Percentiles rank a stretch among this genome's conserved stretches.
Conservation (phyloP, 2,797 vertebrate species). For the Amblyraja radiata region DNA sequence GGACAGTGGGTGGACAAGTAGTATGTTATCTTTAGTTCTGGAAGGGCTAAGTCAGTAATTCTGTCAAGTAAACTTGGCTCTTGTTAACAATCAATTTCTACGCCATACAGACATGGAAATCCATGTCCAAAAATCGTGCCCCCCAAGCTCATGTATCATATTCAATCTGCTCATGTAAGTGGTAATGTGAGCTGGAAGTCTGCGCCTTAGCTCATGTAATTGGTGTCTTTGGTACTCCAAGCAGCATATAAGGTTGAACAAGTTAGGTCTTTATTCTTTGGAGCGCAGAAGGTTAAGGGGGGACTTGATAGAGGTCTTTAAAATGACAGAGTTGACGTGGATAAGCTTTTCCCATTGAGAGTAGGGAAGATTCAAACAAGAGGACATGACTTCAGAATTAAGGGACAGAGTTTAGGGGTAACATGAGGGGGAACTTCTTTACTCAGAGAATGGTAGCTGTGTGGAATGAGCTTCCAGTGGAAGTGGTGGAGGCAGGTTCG, state of each 20-base stretch:
- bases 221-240: not conserved
- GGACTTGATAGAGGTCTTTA: too few relatives aligned
- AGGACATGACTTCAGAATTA: too few relatives aligned
- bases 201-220: not conserved
- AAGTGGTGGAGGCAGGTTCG: too few relatives aligned
- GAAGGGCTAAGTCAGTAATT: slow-evolving; percentile 10
- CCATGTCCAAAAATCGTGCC: not conserved
- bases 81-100: not conserved
- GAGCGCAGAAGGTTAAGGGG: too few relatives aligned
- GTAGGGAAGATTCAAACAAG: too few relatives aligned
- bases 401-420: too few relatives aligned
- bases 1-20: slow-evolving; percentile 28
- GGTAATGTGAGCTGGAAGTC: not conserved
- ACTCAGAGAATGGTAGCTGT: too few relatives aligned
- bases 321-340: too few relatives aligned
- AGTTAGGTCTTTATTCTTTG: too few relatives aligned
- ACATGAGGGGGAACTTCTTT: too few relatives aligned
- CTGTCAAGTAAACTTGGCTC: slow-evolving; percentile 6
- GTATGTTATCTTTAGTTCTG: not conserved
- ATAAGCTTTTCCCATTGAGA: too few relatives aligned
- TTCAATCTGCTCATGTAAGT: not conserved
- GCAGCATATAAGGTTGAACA: not conserved
- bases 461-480: too few relatives aligned
- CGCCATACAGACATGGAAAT: not conserved
- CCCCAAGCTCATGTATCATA: not conserved